Conservation (phyloP, 2,888 invertebrate species). For the Drosophila atripex region DNA sequence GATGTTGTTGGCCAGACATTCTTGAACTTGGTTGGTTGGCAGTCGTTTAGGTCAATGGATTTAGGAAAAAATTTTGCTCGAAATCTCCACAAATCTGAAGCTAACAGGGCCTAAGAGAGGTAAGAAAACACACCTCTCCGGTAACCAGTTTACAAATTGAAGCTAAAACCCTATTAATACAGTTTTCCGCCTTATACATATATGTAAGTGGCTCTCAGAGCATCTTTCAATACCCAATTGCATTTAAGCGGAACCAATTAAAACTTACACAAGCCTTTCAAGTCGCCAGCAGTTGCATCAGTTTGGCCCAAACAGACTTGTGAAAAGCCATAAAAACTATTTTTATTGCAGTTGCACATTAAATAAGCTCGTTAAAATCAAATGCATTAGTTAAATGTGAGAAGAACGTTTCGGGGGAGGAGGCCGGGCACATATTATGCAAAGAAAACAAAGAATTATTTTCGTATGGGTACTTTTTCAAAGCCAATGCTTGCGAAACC, state of each 20-base stretch:
- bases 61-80: background rate
- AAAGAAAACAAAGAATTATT: conserved; percentile 22
- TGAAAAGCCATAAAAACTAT: conserved; percentile 19
- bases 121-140: background rate
- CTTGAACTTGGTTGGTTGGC: conserved; percentile 18
- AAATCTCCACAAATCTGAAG: background rate
- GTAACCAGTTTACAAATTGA: background rate
- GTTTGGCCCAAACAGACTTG: background rate
- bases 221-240: background rate
- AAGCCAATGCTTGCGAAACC: conserved; percentile 72
- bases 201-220: conserved; percentile 2
- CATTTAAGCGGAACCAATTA: conserved; percentile 7
- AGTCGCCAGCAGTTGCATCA: conserved; percentile 16
- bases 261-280: conserved; percentile 6
- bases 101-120: background rate
- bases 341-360: conserved; percentile 42
- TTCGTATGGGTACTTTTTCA: conserved; percentile 48
- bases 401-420: conserved; percentile 41
- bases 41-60: conserved; percentile 10
- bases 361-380: conserved; percentile 49
- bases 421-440: background rate
- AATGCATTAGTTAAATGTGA: conserved; percentile 52
- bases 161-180: background rate
- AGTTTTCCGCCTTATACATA: conserved; percentile 5
- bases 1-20: conserved; percentile 19